A percentile compares a stretch with the other conserved stretches of the same genome.
phyloP scores from a whole-genome alignment of 2,888 invertebrate genomes.

The Cataglyphis cursor region DNA sequence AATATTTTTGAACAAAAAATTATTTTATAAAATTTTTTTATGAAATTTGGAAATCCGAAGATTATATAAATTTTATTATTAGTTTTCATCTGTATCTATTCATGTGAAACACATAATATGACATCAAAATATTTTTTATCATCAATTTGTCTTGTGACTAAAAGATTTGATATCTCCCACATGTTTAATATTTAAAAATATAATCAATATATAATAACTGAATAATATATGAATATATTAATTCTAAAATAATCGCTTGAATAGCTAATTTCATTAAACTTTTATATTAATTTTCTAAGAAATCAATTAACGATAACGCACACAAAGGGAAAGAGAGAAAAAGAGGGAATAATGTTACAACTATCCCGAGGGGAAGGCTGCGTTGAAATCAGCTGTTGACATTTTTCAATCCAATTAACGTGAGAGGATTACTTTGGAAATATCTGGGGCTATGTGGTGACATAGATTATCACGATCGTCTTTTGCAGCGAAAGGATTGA shows the following conservation, averaged over 20 bases:
- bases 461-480: slow-evolving; percentile 39
- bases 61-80: not conserved
- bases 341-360: slow-evolving; percentile 28
- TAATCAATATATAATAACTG: not conserved
- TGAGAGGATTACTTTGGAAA: slow-evolving; percentile 55
- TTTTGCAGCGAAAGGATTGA: slow-evolving; percentile 46
- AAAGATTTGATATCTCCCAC: not conserved
- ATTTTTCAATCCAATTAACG: slow-evolving; percentile 55
- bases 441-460: slow-evolving; percentile 20
- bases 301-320: not conserved
- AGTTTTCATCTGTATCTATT: not conserved
- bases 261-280: not conserved
- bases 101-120: not conserved
- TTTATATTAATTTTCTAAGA: not conserved
- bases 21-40: not conserved
- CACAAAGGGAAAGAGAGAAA: not conserved
- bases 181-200: not conserved
- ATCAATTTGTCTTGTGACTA: not conserved
- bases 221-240: not conserved
- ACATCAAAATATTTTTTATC: not conserved
- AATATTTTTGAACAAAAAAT: not conserved
- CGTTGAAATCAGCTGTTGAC: slow-evolving; percentile 44
- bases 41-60: not conserved
- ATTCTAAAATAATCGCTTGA: not conserved
- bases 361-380: slow-evolving; percentile 8